Evolutionary conservation across 2,888 invertebrate species (phyloP), one percentile per base, ranked within the genome.

Genomic region (Oscheius onirici): DNA sequence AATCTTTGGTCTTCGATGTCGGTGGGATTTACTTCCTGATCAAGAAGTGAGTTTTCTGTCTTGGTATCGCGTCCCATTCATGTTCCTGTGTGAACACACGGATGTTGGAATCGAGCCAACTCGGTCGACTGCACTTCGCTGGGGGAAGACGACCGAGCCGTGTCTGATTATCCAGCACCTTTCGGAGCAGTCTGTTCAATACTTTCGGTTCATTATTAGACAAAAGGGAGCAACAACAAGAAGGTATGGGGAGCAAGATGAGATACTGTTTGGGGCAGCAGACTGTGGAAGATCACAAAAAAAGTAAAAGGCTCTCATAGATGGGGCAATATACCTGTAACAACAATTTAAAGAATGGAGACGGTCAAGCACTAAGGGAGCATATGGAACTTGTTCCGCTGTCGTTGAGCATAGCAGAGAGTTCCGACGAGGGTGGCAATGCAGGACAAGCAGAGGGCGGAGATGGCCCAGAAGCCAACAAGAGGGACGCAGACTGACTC

Each of bases 401-500:
- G 72, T 49, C 68, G 71, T 26, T 73, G 69, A 24, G 80, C 70
- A 44, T 79, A 80, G 72, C 73, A 79, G 26, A 80, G 65, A 17
- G 78, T 77, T 58, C 70, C 71, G 34, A 77, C 72, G 0, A 80
- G 75, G 65, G 79, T 71, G 15, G 79, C 74, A 40, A 77, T 51
- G 13, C 78, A 78, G 43, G 78, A 71, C n/a, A 82, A 63, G 46
- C 75, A 66, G 46, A 82, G 52, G n/a, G 76, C 79, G 28, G 73
- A 73, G 24, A 79, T 71, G 24, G 77, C 57, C 80, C 81, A 82
- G 54, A 82, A 69, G 11, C 77, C 73, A 24, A 76, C 52, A 44
- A 77, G 68, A 10, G 82, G 80, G 0, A 82, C 68, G 51, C 82
- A 82, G 22, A 82, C 78, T 13, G 67, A 58, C 8, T 58, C 17